These are phyloP conservation scores for Dicyrtoma fusca DNA, from an alignment of 2,888 invertebrate species.

Conservation along the genomic window DNA sequence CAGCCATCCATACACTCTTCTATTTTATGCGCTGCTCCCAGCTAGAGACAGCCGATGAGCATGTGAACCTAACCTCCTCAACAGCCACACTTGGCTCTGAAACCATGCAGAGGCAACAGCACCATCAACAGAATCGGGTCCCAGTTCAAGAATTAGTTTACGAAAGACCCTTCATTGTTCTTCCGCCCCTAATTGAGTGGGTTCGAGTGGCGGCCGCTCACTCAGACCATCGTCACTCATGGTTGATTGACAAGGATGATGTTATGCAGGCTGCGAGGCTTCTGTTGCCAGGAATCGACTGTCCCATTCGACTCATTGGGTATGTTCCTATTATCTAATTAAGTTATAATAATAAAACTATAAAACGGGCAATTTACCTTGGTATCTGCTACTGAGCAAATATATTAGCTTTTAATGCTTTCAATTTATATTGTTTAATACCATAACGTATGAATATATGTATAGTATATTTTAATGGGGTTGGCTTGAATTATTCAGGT, in stretches of 20 bases:
- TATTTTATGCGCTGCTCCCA: conserved; percentile 93
- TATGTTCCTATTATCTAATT: conserved; percentile 42
- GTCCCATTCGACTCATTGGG: conserved; percentile 78
- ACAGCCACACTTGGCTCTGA: conserved; percentile 50
- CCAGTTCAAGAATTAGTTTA: conserved; percentile 77
- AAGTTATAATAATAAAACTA: background rate
- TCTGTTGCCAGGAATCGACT: conserved; percentile 84
- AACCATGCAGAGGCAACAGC: conserved; percentile 40
- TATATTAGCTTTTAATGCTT: background rate
- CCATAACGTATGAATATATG: background rate
- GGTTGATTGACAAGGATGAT: conserved; percentile 80
- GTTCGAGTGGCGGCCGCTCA: conserved; percentile 80
- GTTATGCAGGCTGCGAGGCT: conserved; percentile 84
- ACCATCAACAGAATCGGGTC: conserved; percentile 53
- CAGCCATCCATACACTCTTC: conserved; percentile 79
- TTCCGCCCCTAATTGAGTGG: conserved; percentile 92
- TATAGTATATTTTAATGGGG: background rate
- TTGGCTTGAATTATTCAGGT: conserved; percentile 38
- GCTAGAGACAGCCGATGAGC: conserved; percentile 54
- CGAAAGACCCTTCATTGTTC: conserved; percentile 82
- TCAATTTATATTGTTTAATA: background rate
- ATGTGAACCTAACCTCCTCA: conserved; percentile 42
- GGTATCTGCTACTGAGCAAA: background rate
- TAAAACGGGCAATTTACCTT: conserved; percentile 35
- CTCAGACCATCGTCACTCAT: conserved; percentile 76